A percentile compares a stretch with the other conserved stretches of the same genome.
Conservation (phyloP, 2,113 vertebrate genomes). For the Propithecus coquereli region DNA sequence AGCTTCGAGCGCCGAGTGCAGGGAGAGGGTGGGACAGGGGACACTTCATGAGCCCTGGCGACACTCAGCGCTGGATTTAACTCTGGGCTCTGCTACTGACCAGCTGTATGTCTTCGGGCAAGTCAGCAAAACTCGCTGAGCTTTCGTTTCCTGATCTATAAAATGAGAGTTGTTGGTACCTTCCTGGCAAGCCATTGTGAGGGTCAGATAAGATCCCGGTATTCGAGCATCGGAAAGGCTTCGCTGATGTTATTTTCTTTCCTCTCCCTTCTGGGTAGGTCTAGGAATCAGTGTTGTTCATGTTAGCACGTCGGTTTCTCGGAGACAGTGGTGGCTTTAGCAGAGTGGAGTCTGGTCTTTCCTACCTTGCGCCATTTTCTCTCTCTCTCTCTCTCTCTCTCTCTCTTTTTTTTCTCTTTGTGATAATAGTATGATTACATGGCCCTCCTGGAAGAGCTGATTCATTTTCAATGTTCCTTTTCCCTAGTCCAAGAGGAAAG, state of each 20-base stretch:
- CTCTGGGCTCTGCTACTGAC: not conserved
- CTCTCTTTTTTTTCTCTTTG: not conserved
- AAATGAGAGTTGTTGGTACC: not conserved
- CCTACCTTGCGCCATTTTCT: not conserved
- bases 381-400: not conserved
- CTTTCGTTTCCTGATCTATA: not conserved
- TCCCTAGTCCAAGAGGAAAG: not conserved
- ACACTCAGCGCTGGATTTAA: not conserved
- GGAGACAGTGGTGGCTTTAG: not conserved
- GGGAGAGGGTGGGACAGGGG: accelerated
- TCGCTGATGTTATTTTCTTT: accelerated
- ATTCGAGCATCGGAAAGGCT: not conserved
- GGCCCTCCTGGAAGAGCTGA: not conserved
- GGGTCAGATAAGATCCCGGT: not conserved
- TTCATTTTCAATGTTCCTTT: not conserved
- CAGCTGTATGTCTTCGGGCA: not conserved
- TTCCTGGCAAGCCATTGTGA: not conserved
- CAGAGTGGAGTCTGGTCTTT: not conserved
- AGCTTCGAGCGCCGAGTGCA: not conserved
- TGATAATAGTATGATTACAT: not conserved
- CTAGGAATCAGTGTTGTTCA: not conserved
- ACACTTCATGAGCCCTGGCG: not conserved
- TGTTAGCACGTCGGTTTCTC: not conserved
- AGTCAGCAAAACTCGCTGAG: not conserved
- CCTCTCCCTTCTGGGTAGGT: not conserved